phyloP scores from a whole-genome alignment of 2,797 vertebrate genomes.

The Chelon auratus region DNA sequence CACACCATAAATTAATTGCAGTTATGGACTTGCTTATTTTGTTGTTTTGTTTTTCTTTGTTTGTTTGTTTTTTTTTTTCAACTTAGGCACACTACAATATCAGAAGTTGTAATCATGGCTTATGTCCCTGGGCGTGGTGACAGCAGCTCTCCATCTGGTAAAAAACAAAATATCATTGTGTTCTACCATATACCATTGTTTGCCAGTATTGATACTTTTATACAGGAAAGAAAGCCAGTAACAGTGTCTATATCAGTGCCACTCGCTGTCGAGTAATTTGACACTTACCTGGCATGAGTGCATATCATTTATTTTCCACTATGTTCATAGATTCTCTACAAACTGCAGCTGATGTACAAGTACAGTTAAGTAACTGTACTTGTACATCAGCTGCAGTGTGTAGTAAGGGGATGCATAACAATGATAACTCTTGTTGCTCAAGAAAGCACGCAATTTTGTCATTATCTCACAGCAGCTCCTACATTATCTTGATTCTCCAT shows the following conservation, averaged over 20 bases:
- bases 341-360: too few relatives aligned
- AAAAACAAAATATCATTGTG: not conserved
- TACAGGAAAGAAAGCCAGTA: not conserved
- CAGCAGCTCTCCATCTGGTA: slow-evolving; percentile 28
- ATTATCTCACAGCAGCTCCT: not conserved
- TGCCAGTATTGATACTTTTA: not conserved
- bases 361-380: too few relatives aligned
- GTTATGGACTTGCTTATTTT: not conserved
- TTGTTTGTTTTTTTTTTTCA: not conserved
- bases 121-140: slow-evolving; percentile 30
- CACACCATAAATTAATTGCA: not conserved
- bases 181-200: not conserved
- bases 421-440: not conserved
- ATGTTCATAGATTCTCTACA: too few relatives aligned
- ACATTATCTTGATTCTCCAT: not conserved
- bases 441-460: not conserved
- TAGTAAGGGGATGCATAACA: not conserved
- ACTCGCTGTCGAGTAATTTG: too few relatives aligned
- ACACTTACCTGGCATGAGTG: too few relatives aligned
- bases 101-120: slow-evolving; percentile 13
- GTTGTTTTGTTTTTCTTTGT: not conserved
- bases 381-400: not conserved
- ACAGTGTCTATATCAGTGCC: too few relatives aligned
- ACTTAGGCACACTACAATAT: slow-evolving; percentile 1
- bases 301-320: too few relatives aligned